Percentiles rank a stretch among this genome's conserved stretches.
Conservation (phyloP, 1,140 invertebrate genomes). For the Drosophila bifasciata region DNA sequence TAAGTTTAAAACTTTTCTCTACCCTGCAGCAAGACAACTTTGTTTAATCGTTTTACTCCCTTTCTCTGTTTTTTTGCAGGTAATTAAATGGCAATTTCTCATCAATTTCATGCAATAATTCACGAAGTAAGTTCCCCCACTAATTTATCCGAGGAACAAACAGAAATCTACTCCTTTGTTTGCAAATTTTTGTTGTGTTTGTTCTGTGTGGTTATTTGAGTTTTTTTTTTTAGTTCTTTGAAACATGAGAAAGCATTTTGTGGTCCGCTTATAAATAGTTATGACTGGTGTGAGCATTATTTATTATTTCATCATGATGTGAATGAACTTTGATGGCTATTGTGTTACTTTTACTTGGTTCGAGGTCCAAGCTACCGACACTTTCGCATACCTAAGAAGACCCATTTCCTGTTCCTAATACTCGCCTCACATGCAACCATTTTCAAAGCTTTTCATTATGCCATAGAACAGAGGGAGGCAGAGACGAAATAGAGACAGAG, state of each 20-base stretch:
- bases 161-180: constrained; percentile 50
- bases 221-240: constrained; percentile 35
- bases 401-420: constrained; percentile 74
- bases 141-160: constrained; percentile 49
- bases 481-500: constrained; percentile 1
- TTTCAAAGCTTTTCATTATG: constrained; percentile 54
- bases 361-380: constrained; percentile 37
- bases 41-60: constrained; percentile 52
- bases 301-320: constrained; percentile 15
- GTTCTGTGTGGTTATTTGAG: too few relatives aligned
- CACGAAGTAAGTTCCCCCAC: constrained; percentile 50
- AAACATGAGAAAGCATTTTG: constrained; percentile 74
- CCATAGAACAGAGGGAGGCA: constrained; percentile 23
- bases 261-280: constrained; percentile 56
- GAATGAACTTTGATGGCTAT: constrained; percentile 61
- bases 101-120: constrained; percentile 55
- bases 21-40: constrained; percentile 11
- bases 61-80: constrained; percentile 57
- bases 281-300: constrained; percentile 30
- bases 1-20: constrained; percentile 25
- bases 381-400: constrained; percentile 55
- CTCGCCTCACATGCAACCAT: constrained; percentile 59
- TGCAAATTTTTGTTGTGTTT: constrained; percentile 44
- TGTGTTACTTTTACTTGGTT: constrained; percentile 42
- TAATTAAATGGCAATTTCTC: constrained; percentile 67